Evolutionary conservation across 2,888 invertebrate species (phyloP).

Genomic region (Cryptosula pallasiana): DNA sequence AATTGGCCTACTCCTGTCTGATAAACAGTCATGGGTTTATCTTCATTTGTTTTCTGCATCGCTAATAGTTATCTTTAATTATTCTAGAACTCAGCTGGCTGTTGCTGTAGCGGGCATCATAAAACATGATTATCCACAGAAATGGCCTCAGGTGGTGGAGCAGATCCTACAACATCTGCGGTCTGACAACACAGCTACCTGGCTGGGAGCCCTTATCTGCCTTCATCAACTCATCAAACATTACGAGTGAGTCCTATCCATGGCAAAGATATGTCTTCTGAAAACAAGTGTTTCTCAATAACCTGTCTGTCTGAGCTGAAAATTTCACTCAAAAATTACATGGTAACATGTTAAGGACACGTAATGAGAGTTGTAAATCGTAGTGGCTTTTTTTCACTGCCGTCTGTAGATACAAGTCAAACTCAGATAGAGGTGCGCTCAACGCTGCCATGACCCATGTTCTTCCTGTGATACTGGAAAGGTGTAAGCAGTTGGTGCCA

Average conservation of each 20-base stretch:
- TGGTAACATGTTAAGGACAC: too few relatives aligned
- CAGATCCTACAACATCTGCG: conserved; percentile 89
- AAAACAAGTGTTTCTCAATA: too few relatives aligned
- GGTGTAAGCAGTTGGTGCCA: conserved; percentile 59
- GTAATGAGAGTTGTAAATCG: too few relatives aligned
- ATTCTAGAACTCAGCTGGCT: conserved; percentile 64
- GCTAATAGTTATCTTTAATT: too few relatives aligned
- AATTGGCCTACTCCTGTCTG: too few relatives aligned
- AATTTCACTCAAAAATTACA: too few relatives aligned
- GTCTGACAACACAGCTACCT: conserved; percentile 51
- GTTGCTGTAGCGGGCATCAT: conserved; percentile 89
- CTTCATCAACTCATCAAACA: conserved; percentile 92
- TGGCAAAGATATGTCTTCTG: too few relatives aligned
- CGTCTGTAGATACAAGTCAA: conserved; percentile 83
- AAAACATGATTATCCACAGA: conserved; percentile 88
- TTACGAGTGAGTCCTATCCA: conserved; percentile 63
- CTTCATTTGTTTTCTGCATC: too few relatives aligned
- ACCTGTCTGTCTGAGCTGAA: too few relatives aligned
- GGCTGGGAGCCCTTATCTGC: conserved; percentile 80
- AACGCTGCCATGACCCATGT: conserved; percentile 92
- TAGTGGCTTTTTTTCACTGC: too few relatives aligned
- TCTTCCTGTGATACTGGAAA: conserved; percentile 83
- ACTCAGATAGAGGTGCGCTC: conserved; percentile 80
- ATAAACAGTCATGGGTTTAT: too few relatives aligned
- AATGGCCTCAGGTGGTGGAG: conserved; percentile 92